phyloP scores from a whole-genome alignment of 1,140 invertebrate species.

The Tetramorium simillimum region DNA sequence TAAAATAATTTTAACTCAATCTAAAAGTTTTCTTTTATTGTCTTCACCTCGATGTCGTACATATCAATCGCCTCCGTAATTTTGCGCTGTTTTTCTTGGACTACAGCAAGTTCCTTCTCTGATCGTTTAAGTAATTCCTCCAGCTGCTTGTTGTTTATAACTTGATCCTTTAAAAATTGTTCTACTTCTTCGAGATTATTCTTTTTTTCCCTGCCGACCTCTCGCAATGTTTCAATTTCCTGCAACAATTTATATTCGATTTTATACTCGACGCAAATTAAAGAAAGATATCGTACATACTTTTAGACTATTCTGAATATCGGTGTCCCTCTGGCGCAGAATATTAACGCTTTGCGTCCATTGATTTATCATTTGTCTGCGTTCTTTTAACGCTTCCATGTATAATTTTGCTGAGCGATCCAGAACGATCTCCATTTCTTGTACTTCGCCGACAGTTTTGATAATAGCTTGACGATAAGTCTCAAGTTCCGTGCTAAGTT shows the following conservation, averaged over 20 bases:
- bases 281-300: conserved; percentile 37
- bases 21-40: neutral
- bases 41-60: conserved; percentile 68
- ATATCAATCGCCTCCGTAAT: conserved; percentile 58
- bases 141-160: conserved; percentile 76
- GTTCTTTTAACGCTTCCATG: conserved; percentile 79
- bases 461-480: conserved; percentile 71
- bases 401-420: conserved; percentile 82
- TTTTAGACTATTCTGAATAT: conserved; percentile 61
- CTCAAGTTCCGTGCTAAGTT: conserved; percentile 77
- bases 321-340: conserved; percentile 78
- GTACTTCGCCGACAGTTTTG: conserved; percentile 76
- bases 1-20: neutral
- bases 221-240: conserved; percentile 79
- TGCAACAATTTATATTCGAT: conserved; percentile 50
- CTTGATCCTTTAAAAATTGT: conserved; percentile 78
- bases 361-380: conserved; percentile 81
- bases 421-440: conserved; percentile 80
- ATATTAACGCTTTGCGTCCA: conserved; percentile 82
- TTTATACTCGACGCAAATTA: neutral
- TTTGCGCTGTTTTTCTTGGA: conserved; percentile 74
- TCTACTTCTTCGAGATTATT: conserved; percentile 75
- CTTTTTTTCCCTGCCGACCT: conserved; percentile 72
- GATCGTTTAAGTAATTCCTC: conserved; percentile 73
- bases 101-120: conserved; percentile 70